phyloP scores from a whole-genome alignment of 2,797 vertebrate species.

The Heteromormyrus szaboi region DNA sequence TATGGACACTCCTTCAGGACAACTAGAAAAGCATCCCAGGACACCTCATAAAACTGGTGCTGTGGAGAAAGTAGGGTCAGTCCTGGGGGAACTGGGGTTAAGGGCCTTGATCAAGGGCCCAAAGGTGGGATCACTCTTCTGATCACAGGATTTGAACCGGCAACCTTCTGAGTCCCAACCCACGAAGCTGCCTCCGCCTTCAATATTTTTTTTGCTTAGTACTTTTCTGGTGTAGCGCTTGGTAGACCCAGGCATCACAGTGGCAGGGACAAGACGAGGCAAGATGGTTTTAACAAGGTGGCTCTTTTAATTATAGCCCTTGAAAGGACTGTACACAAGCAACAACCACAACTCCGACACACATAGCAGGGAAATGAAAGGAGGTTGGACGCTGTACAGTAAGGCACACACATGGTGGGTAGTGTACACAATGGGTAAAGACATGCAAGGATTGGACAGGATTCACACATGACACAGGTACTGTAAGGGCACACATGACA shows the following conservation, averaged over 20 bases:
- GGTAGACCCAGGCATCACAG: not conserved
- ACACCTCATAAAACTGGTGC: not conserved
- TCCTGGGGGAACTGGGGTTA: not conserved
- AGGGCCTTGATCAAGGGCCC: not conserved
- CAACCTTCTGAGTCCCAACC: not conserved
- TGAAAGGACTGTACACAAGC: not conserved
- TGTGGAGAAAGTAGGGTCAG: not conserved
- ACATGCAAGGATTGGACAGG: not conserved
- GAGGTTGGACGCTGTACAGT: not conserved
- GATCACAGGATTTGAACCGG: not conserved
- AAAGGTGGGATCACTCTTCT: not conserved
- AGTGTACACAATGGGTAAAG: not conserved
- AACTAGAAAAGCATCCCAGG: not conserved
- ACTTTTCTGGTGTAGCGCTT: not conserved
- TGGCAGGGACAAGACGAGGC: not conserved
- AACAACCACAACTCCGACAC: not conserved
- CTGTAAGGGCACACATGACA: not conserved
- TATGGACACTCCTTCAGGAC: not conserved
- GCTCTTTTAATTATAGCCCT: not conserved
- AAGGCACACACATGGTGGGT: not conserved
- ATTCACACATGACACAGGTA: not conserved
- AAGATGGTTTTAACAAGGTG: not conserved
- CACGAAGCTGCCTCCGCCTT: not conserved
- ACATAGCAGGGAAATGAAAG: not conserved
- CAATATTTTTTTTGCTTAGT: not conserved